Percentiles rank a stretch among this genome's conserved stretches.
Conservation (phyloP, 2,113 vertebrate genomes). For the Brachypodius melanocephalos region DNA sequence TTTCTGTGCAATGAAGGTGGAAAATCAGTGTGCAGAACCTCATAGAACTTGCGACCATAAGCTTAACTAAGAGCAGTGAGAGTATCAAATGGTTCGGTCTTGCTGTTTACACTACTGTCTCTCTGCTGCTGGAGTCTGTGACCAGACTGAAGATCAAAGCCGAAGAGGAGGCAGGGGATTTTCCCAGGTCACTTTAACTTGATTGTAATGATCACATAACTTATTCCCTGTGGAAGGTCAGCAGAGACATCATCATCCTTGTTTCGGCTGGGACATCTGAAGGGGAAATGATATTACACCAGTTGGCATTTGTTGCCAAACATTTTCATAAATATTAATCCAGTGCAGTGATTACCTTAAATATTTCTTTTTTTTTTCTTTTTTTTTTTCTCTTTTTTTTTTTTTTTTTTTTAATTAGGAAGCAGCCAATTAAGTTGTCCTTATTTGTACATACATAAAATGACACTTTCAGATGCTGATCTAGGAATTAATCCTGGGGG, state of each 20-base stretch:
- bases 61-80: background rate
- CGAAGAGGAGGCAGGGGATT: background rate
- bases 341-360: background rate
- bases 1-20: background rate
- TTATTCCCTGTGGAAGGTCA: background rate
- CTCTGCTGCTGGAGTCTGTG: background rate
- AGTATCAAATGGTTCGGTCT: background rate
- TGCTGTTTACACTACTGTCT: background rate
- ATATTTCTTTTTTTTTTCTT: background rate
- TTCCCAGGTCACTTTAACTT: background rate
- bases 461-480: background rate
- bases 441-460: background rate
- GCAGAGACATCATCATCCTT: background rate
- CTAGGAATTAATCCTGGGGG: background rate
- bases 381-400: background rate
- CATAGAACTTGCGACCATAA: background rate
- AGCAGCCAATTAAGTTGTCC: background rate
- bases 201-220: background rate
- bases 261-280: background rate
- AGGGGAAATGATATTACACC: background rate
- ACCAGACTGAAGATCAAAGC: background rate
- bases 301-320: background rate
- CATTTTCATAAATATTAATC: slow-evolving; percentile 16
- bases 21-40: background rate
- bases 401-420: background rate